Conservation (phyloP, 2,888 invertebrate genomes). For the Epicampocera succincta region DNA sequence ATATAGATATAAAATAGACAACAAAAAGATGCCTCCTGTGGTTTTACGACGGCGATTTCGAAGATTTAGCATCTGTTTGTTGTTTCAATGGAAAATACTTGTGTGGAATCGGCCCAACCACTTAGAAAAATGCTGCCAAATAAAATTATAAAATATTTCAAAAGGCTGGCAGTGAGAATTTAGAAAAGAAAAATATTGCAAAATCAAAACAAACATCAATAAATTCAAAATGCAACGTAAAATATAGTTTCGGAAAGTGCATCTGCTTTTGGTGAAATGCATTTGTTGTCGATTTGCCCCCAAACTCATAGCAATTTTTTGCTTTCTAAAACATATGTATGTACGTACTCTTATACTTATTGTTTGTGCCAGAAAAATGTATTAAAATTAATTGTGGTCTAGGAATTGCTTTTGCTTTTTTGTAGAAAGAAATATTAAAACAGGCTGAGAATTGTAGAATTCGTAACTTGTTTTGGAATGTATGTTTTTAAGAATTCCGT, state of each 20-base stretch:
- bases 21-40: constrained; percentile 50
- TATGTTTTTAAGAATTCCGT: too few relatives aligned
- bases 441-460: too few relatives aligned
- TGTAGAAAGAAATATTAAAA: neutral
- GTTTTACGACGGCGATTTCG: constrained; percentile 42
- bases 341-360: too few relatives aligned
- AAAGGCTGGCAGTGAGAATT: neutral
- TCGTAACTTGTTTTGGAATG: too few relatives aligned
- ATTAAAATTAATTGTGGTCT: too few relatives aligned
- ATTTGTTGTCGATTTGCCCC: neutral
- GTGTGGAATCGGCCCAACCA: constrained; percentile 6
- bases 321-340: too few relatives aligned
- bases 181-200: constrained; percentile 34
- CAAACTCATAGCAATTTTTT: too few relatives aligned
- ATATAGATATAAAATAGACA: neutral
- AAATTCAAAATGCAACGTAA: constrained; percentile 13
- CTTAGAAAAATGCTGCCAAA: constrained; percentile 11
- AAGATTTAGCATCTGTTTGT: constrained; percentile 54
- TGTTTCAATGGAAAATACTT: neutral
- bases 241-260: constrained; percentile 21
- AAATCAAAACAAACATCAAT: constrained; percentile 58
- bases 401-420: neutral
- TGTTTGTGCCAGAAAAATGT: too few relatives aligned
- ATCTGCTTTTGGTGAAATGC: constrained; percentile 16
- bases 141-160: constrained; percentile 28